phyloP scores from a whole-genome alignment of 2,888 invertebrate genomes.

The Dermolepida albohirtum region DNA sequence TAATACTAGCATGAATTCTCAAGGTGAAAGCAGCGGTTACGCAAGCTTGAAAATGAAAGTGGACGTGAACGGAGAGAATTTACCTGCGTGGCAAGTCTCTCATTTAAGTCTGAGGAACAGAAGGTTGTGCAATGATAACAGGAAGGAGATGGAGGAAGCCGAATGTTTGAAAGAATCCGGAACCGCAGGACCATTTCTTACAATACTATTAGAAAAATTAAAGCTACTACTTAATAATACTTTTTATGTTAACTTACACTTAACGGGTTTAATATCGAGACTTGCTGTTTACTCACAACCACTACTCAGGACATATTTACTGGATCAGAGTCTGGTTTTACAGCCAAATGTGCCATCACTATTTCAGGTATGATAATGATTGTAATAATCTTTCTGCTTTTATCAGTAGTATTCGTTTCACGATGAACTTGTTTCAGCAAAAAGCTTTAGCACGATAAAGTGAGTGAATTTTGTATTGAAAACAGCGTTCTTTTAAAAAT shows the following conservation, averaged over 20 bases:
- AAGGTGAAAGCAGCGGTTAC: slow-evolving; percentile 83
- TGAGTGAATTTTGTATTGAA: too few species aligned
- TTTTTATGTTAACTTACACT: slow-evolving; percentile 85
- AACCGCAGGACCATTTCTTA: slow-evolving; percentile 81
- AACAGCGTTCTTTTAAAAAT: too few species aligned
- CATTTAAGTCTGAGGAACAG: slow-evolving; percentile 59
- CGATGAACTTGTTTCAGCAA: too few species aligned
- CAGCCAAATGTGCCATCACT: slow-evolving; percentile 93
- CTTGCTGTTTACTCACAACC: slow-evolving; percentile 92
- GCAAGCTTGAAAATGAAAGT: slow-evolving; percentile 76
- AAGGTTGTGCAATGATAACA: slow-evolving; percentile 50
- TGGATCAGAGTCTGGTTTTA: slow-evolving; percentile 86
- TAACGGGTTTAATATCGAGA: slow-evolving; percentile 88
- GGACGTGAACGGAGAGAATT: slow-evolving; percentile 63
- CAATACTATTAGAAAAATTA: slow-evolving; percentile 82
- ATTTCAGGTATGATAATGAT: slow-evolving; percentile 76
- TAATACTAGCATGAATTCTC: slow-evolving; percentile 74
- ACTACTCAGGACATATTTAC: slow-evolving; percentile 85
- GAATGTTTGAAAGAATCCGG: slow-evolving; percentile 63
- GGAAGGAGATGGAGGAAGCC: slow-evolving; percentile 66
- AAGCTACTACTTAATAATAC: slow-evolving; percentile 88
- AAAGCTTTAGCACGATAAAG: too few species aligned
- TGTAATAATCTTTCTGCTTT: neutral
- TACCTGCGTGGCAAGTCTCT: slow-evolving; percentile 58
- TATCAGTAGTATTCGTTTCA: too few species aligned